A percentile compares a stretch with the other conserved stretches of the same genome.
These are phyloP conservation scores for Magallana gigas DNA, from an alignment of 1,140 invertebrate species.

Conservation along the genomic window DNA sequence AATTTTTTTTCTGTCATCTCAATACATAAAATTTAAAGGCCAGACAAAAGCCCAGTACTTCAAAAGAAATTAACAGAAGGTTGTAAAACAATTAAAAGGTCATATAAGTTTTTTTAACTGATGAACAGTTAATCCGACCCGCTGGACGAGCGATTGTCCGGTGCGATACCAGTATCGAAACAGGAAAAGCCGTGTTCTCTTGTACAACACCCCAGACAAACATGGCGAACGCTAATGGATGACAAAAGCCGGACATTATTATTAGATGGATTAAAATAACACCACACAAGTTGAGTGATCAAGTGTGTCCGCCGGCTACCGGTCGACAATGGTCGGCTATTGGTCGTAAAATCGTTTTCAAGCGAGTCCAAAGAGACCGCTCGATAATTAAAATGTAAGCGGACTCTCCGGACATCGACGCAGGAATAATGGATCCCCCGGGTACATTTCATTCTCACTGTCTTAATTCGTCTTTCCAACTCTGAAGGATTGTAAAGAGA, in stretches of 20 bases:
- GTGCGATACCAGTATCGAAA: conserved; percentile 26
- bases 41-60: neutral
- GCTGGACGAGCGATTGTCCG: conserved; percentile 25
- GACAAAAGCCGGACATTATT: conserved; percentile 42
- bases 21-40: conserved; percentile 3
- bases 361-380: conserved; percentile 42
- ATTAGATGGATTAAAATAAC: conserved; percentile 42
- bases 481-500: neutral
- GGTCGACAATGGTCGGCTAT: conserved; percentile 22
- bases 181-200: conserved; percentile 11
- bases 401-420: neutral
- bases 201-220: conserved; percentile 20
- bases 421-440: conserved; percentile 36
- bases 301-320: conserved; percentile 30
- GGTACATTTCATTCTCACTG: conserved; percentile 21
- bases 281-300: conserved; percentile 33
- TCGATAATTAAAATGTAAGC: conserved; percentile 40
- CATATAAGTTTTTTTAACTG: conserved; percentile 32
- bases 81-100: conserved; percentile 26
- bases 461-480: conserved; percentile 15
- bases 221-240: conserved; percentile 17
- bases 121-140: conserved; percentile 33
- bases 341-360: conserved; percentile 45
- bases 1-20: conserved; percentile 5
- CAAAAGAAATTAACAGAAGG: conserved; percentile 8